Evolutionary conservation across 1,140 invertebrate genomes (phyloP), one percentile per base, ranked within the genome.

Genomic region (Bombus soroeensis): DNA sequence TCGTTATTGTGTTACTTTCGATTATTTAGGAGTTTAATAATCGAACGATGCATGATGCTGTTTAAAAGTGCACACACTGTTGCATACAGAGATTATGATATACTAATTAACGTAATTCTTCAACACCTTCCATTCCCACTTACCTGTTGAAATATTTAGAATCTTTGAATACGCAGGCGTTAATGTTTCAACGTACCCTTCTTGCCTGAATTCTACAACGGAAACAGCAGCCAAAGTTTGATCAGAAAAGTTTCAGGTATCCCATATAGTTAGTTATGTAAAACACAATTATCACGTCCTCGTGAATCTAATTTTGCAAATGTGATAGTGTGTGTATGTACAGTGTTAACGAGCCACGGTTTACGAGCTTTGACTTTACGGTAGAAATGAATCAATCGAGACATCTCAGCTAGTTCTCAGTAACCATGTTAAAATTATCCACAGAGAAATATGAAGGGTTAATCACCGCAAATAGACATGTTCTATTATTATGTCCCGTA

Each of bases 221-320:
- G 12, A 25, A 53, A 22, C 28, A 74, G 18, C 10, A 37, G 47
- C 34, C 32, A 53, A 76, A 76, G n/a, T 76, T 76, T 76, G 74
- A 76, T 57, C 47, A 37, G 34, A 76, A 76, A 76, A 76, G 74
- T 76, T 76, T 57, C 74, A 57, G 6, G 3, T 6, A 34, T 57
- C 5, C 34, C 25, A 76, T 59, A 57, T 76, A 76, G 59, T 76
- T 57, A 76, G 22, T 57, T 37, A 53, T 37, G 47, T 25, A 25
- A 76, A 57, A 76, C 3, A 53, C 25, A 25, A 28, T 76, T 57
- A 43, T 3, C 6, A n/a, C 5, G 13, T 41, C 15, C 28, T 32
- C 70, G 0, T 72, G 13, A 43, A 43, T 43, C 12, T n/a, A 71
- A 41, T 71, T 71, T n/a, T 39, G 25, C 37, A 15, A 41, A 28